Evolutionary conservation across 1,140 invertebrate species (phyloP).

Genomic region (Ceratina japonica): DNA sequence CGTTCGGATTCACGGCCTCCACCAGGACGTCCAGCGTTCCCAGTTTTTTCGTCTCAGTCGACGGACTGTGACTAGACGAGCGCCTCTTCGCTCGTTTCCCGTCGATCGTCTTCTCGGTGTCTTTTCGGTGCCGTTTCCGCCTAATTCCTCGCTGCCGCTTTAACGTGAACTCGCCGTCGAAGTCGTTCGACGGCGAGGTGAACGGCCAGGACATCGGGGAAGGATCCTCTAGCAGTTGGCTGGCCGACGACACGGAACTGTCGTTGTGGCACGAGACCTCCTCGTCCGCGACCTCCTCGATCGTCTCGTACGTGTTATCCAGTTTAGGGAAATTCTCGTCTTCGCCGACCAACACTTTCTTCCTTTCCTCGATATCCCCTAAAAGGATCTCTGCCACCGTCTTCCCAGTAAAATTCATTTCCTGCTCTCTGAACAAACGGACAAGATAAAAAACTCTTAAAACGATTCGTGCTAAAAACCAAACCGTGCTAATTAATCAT

Average conservation of each 20-base stretch:
- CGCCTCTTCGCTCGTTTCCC: slow-evolving; percentile 67
- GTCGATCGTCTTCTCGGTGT: slow-evolving; percentile 60
- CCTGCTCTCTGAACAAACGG: slow-evolving; percentile 72
- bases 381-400: slow-evolving; percentile 74
- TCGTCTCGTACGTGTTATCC: slow-evolving; percentile 69
- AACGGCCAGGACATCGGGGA: slow-evolving; percentile 76
- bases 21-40: slow-evolving; percentile 39
- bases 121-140: slow-evolving; percentile 72
- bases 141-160: slow-evolving; percentile 77
- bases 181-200: slow-evolving; percentile 71
- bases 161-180: slow-evolving; percentile 75
- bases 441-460: no score
- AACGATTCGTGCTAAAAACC: no score
- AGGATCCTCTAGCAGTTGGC: slow-evolving; percentile 76
- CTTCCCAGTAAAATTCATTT: slow-evolving; percentile 63
- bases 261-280: slow-evolving; percentile 69
- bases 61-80: slow-evolving; percentile 64
- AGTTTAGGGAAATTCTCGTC: slow-evolving; percentile 26
- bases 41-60: slow-evolving; percentile 35
- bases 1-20: slow-evolving; percentile 74
- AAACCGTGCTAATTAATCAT: no score
- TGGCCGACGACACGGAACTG: slow-evolving; percentile 76
- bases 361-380: slow-evolving; percentile 67
- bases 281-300: slow-evolving; percentile 43
- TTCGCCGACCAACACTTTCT: slow-evolving; percentile 59